phyloP scores from a whole-genome alignment of 2,113 vertebrate genomes.

The Dinomys branickii region DNA sequence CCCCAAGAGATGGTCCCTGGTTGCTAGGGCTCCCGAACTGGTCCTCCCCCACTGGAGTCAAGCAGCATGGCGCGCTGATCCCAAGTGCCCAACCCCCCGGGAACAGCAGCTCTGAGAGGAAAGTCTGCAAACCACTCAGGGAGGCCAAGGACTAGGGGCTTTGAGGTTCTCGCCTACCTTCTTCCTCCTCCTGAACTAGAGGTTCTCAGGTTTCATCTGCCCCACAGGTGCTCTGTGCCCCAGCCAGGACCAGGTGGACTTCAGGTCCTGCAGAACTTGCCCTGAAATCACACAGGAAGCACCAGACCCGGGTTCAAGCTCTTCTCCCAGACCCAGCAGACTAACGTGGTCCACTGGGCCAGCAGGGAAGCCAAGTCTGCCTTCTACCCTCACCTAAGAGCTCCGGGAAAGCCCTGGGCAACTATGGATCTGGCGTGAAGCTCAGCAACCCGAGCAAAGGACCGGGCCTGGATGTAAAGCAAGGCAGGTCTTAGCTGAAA shows the following conservation, averaged over 20 bases:
- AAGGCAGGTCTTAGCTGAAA: neutral
- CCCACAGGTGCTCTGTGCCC: neutral
- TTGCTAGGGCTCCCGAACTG: fast-evolving
- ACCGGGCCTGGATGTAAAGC: too few species aligned
- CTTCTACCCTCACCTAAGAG: fast-evolving
- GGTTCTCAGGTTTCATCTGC: neutral
- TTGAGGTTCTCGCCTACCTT: neutral
- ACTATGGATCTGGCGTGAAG: fast-evolving
- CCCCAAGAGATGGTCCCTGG: fast-evolving
- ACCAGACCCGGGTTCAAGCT: neutral
- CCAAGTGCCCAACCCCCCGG: fast-evolving
- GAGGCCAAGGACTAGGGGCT: fast-evolving
- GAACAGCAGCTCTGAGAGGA: neutral
- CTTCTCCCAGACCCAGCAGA: neutral
- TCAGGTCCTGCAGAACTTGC: fast-evolving
- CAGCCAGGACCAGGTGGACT: fast-evolving
- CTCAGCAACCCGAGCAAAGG: fast-evolving
- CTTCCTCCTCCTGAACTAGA: neutral
- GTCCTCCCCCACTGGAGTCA: fast-evolving
- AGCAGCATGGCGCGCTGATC: neutral
- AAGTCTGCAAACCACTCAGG: fast-evolving
- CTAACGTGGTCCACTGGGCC: fast-evolving
- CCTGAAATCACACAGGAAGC: neutral
- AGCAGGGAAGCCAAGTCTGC: neutral
- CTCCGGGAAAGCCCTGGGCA: neutral